A percentile compares a stretch with the other conserved stretches of the same genome.
phyloP scores from a whole-genome alignment of 2,888 invertebrate genomes.

The Drosophila ezoana region DNA sequence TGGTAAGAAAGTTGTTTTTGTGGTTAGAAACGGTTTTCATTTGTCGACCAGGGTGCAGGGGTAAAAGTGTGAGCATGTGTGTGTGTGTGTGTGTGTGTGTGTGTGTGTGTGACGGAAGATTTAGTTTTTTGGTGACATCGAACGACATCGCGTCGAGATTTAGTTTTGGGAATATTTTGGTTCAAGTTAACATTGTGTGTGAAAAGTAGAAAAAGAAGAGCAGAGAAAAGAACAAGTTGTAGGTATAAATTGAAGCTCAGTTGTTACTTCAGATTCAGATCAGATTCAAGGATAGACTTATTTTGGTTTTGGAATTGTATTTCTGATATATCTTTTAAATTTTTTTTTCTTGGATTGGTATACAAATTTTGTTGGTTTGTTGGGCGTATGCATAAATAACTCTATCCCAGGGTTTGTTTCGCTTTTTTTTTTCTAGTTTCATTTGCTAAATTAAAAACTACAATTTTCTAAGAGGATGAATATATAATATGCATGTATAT shows the following conservation, averaged over 20 bases:
- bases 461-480: conserved; percentile 69
- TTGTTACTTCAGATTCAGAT: conserved; percentile 31
- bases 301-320: conserved; percentile 18
- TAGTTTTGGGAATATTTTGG: neutral
- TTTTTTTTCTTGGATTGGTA: conserved; percentile 6
- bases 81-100: conserved; percentile 20
- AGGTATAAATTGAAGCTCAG: conserved; percentile 60
- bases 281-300: conserved; percentile 61
- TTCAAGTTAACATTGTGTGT: conserved; percentile 45
- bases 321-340: neutral
- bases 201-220: conserved; percentile 75
- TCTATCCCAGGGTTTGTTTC: conserved; percentile 58
- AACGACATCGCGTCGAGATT: conserved; percentile 20
- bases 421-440: conserved; percentile 36
- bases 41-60: conserved; percentile 40
- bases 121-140: conserved; percentile 22
- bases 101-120: conserved; percentile 19
- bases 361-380: conserved; percentile 20
- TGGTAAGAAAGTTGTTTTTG: conserved; percentile 46
- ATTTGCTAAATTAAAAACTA: conserved; percentile 67
- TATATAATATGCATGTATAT: conserved; percentile 58
- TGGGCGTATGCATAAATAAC: conserved; percentile 45
- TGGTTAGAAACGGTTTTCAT: conserved; percentile 53
- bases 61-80: conserved; percentile 3
- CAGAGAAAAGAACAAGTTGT: conserved; percentile 82